These are phyloP conservation scores for Diacarnus erythraeanus DNA, from an alignment of 37 sponge, comb jelly and placozoan genomes.

Conservation along the genomic window DNA sequence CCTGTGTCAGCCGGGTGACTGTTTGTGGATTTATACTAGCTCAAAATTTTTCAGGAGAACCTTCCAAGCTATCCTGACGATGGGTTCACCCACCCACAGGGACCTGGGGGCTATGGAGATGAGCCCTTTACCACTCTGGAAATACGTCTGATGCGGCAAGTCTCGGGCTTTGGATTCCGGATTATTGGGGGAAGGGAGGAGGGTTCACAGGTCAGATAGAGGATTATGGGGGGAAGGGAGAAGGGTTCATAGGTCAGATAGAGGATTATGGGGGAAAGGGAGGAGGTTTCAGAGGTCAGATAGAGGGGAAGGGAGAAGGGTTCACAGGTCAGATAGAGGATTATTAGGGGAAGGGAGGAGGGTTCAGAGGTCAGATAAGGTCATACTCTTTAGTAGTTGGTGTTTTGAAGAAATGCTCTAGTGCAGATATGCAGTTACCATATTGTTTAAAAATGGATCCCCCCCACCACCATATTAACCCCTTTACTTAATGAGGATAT, in stretches of 20 bases:
- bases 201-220: constrained; percentile 68
- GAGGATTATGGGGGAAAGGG: too few species aligned
- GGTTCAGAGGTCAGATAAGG: constrained; percentile 4
- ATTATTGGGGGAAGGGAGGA: constrained; percentile 81
- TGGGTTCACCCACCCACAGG: not conserved
- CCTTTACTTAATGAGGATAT: too few species aligned
- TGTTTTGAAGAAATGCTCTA: not conserved
- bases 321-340: constrained; percentile 86
- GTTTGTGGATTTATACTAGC: too few species aligned
- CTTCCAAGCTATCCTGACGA: constrained; percentile 23
- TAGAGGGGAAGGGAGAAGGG: too few species aligned
- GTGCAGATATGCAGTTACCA: not conserved
- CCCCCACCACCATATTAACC: too few species aligned
- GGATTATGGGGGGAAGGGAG: constrained; percentile 77
- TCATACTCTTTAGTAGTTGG: not conserved
- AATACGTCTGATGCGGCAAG: constrained; percentile 58
- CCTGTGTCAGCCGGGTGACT: too few species aligned
- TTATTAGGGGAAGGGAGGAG: constrained; percentile 78
- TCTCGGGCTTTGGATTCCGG: constrained; percentile 85
- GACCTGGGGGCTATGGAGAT: constrained; percentile 1
- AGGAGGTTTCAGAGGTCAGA: too few species aligned
- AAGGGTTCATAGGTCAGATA: constrained; percentile 81
- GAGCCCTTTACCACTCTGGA: constrained; percentile 66
- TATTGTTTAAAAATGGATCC: too few species aligned
- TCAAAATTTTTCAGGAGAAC: constrained; percentile 13